These are phyloP conservation scores for Acyrthosiphon pisum DNA, from an alignment of 1,140 invertebrate species.

Conservation along the genomic window DNA sequence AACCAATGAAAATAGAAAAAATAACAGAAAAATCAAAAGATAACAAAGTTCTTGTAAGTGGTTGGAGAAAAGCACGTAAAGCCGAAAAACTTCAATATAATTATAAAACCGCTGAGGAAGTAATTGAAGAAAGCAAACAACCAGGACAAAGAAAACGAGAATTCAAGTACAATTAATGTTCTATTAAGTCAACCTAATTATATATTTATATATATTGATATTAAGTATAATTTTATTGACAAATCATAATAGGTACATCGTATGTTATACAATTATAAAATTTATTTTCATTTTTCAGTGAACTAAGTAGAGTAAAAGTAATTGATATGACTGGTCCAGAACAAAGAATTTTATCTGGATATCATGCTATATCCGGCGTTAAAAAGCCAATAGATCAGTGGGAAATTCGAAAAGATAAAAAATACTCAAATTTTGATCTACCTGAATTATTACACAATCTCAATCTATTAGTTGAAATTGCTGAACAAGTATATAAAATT, in stretches of 20 bases:
- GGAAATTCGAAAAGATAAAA: conserved; percentile 66
- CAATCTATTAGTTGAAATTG: conserved; percentile 87
- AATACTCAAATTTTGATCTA: conserved; percentile 73
- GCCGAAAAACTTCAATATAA: conserved; percentile 75
- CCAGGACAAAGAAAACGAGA: conserved; percentile 66
- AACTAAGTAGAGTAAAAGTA: conserved; percentile 89
- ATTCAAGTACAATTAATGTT: conserved; percentile 60
- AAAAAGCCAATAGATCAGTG: conserved; percentile 69
- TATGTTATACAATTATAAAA: neutral
- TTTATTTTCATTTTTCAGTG: conserved; percentile 61
- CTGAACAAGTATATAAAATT: conserved; percentile 76
- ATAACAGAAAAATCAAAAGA: conserved; percentile 53
- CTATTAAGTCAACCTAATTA: neutral
- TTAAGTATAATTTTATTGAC: no score
- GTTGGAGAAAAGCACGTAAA: conserved; percentile 68
- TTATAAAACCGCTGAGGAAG: conserved; percentile 91
- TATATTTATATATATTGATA: neutral
- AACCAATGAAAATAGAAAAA: conserved; percentile 69
- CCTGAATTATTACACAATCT: conserved; percentile 94
- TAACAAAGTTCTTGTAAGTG: conserved; percentile 63
- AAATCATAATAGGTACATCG: neutral
- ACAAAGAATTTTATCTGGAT: conserved; percentile 90
- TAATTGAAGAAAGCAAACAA: conserved; percentile 85
- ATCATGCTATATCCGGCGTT: conserved; percentile 82
- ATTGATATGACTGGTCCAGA: conserved; percentile 99